Conservation (phyloP, 2,797 vertebrate genomes). For the Bradypodion ventrale region DNA sequence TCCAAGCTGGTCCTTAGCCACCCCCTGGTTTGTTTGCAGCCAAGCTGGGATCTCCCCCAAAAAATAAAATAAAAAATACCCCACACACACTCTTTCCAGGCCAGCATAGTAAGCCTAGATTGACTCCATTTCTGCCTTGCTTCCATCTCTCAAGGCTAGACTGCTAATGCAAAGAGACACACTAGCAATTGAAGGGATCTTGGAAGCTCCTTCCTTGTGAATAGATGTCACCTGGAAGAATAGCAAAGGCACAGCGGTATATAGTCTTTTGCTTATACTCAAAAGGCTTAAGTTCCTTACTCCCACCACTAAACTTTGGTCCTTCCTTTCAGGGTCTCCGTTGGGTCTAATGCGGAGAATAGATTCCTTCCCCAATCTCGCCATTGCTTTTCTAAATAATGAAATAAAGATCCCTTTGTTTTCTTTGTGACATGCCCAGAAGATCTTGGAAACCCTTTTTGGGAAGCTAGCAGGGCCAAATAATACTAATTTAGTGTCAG, state of each 20-base stretch:
- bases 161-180: neutral
- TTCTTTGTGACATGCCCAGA: neutral
- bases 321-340: too few species aligned
- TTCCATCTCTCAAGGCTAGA: too few species aligned
- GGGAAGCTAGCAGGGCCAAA: neutral
- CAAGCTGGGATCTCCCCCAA: conserved; percentile 3
- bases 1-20: neutral
- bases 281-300: neutral
- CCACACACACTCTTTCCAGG: neutral
- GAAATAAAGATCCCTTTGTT: neutral
- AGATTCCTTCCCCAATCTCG: too few species aligned
- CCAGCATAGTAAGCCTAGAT: neutral
- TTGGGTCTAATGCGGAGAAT: too few species aligned
- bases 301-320: too few species aligned
- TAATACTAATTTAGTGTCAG: too few species aligned
- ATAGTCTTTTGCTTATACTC: neutral
- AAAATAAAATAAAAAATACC: too few species aligned
- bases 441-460: too few species aligned
- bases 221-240: too few species aligned
- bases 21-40: neutral
- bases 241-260: too few species aligned
- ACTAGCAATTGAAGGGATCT: neutral
- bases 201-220: too few species aligned
- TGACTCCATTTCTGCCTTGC: neutral
- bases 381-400: too few species aligned